Conservation (phyloP, 2,113 vertebrate species). For the Pangasianodon gigas region DNA sequence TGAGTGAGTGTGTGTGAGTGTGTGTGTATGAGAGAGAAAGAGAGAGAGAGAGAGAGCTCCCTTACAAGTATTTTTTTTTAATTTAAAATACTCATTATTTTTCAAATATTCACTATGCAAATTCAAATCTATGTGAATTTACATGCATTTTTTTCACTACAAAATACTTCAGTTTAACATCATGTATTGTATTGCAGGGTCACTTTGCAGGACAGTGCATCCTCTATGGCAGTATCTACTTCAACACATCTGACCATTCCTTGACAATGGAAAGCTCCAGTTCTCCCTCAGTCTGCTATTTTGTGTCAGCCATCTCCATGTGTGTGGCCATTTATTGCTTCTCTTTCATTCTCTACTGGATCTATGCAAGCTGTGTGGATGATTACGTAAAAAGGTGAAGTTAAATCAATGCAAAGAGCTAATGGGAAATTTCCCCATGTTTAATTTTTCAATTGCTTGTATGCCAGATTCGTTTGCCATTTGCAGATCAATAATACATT, state of each 20-base stretch:
- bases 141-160: not conserved
- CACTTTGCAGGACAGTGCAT: constrained; percentile 77
- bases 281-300: constrained; percentile 77
- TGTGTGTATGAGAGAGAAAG: not conserved
- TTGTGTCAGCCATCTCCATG: constrained; percentile 73
- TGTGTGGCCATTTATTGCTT: constrained; percentile 79
- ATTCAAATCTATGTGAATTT: not conserved
- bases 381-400: constrained; percentile 71
- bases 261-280: constrained; percentile 65
- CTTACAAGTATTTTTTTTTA: not conserved
- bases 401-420: not conserved
- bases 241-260: constrained; percentile 61
- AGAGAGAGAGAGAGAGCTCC: not conserved
- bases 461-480: not conserved
- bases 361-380: constrained; percentile 74
- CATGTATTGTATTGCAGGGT: constrained; percentile 64
- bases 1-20: not conserved
- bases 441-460: not conserved
- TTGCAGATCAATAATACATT: not conserved
- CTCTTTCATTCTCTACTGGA: constrained; percentile 75
- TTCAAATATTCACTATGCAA: not conserved
- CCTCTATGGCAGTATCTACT: constrained; percentile 74
- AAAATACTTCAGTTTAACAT: not conserved
- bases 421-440: not conserved
- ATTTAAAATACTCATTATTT: not conserved